phyloP scores from a whole-genome alignment of 2,888 invertebrate genomes.

The Tachystola acroxantha region DNA sequence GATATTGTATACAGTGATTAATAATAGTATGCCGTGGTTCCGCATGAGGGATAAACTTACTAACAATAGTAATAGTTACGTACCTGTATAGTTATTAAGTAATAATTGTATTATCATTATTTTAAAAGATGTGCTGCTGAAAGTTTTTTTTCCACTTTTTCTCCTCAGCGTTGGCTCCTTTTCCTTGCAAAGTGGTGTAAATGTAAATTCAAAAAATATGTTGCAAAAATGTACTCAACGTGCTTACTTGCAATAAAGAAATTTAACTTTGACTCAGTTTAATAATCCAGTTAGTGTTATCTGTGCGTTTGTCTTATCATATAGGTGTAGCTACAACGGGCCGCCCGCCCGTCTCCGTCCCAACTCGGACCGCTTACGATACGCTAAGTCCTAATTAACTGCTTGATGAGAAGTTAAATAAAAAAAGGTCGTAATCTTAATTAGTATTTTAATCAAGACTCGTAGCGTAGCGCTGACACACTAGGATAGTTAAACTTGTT shows the following conservation, averaged over 20 bases:
- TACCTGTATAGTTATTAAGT: too few species aligned
- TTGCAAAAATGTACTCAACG: too few species aligned
- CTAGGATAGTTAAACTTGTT: slow-evolving; percentile 9
- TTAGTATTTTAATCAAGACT: slow-evolving; percentile 67
- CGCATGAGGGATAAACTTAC: too few species aligned
- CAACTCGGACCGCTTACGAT: slow-evolving; percentile 32
- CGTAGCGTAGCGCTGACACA: slow-evolving; percentile 17
- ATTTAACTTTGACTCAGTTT: slow-evolving; percentile 7
- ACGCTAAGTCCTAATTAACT: slow-evolving; percentile 67
- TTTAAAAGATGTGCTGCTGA: too few species aligned
- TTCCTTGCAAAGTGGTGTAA: too few species aligned
- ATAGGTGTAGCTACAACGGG: slow-evolving; percentile 22
- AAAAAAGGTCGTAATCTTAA: slow-evolving; percentile 69
- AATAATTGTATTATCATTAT: too few species aligned
- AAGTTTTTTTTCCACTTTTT: too few species aligned
- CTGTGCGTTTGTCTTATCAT: slow-evolving; percentile 25
- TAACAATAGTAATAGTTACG: too few species aligned
- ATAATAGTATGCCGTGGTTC: slow-evolving; percentile 8
- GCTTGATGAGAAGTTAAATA: slow-evolving; percentile 65
- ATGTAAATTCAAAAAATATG: too few species aligned
- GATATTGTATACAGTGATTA: slow-evolving; percentile 5
- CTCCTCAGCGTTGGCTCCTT: too few species aligned
- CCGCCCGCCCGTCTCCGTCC: slow-evolving; percentile 16
- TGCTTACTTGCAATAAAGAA: too few species aligned
- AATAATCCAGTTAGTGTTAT: slow-evolving; percentile 19